Evolutionary conservation across 2,113 vertebrate genomes (phyloP).

Genomic region (Hyperopisus bebe): DNA sequence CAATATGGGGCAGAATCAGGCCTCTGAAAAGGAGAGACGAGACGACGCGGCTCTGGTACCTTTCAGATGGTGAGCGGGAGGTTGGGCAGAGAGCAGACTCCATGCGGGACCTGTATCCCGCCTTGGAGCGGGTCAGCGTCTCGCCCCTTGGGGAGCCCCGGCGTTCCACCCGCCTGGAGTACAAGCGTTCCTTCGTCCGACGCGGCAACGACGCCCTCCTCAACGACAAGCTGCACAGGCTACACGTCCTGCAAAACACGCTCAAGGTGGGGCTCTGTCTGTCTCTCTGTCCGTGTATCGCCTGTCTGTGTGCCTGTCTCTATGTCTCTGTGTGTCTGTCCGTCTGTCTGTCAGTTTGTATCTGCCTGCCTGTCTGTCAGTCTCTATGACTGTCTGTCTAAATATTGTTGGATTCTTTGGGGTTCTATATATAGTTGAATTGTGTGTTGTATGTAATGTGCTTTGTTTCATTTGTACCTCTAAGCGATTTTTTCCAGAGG

Average conservation of each 20-base stretch:
- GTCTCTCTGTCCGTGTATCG: not conserved
- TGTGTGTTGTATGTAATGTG: not conserved
- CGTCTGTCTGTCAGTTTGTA: not conserved
- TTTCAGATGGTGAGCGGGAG: not conserved
- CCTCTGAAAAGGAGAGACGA: not conserved
- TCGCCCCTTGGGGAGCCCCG: conserved; percentile 77
- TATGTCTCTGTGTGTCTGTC: not conserved
- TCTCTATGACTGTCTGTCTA: conserved; percentile 7
- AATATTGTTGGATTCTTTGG: not conserved
- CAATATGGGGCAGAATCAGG: not conserved
- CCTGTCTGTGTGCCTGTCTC: not conserved
- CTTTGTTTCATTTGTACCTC: not conserved
- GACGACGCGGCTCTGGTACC: not conserved
- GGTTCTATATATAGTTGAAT: not conserved
- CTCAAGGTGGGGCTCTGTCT: conserved; percentile 75
- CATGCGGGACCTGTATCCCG: conserved; percentile 88
- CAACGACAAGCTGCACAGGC: conserved; percentile 93
- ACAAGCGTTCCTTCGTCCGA: conserved; percentile 89
- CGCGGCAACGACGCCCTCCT: conserved; percentile 86
- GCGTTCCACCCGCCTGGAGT: conserved; percentile 83
- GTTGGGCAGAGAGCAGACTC: conserved; percentile 75
- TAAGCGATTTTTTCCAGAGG: not conserved
- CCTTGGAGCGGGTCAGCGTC: conserved; percentile 86
- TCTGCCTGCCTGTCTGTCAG: not conserved
- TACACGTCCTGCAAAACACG: conserved; percentile 90